A percentile compares a stretch with the other conserved stretches of the same genome.
Evolutionary conservation across 2,888 invertebrate species (phyloP).

Genomic region (Andrena minutula): DNA sequence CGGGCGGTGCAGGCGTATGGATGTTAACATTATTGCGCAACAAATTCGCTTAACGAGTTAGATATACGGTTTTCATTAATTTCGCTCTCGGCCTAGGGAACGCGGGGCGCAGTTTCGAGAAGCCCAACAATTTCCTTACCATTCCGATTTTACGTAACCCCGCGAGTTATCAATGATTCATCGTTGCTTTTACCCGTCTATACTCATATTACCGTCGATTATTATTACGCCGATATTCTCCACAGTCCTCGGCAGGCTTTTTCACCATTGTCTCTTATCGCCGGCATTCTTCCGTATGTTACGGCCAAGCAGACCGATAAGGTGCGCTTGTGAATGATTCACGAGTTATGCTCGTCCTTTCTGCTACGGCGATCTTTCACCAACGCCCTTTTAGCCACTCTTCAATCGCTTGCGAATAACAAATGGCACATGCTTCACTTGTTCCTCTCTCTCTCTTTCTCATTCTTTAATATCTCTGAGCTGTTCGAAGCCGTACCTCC

Average conservation of each 20-base stretch:
- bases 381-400: conserved; percentile 12
- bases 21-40: conserved; percentile 26
- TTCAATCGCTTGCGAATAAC: not conserved
- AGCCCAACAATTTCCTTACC: conserved; percentile 19
- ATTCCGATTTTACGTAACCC: conserved; percentile 24
- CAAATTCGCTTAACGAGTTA: not conserved
- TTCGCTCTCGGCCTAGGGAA: not conserved
- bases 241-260: conserved; percentile 10
- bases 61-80: conserved; percentile 13
- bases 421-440: not conserved
- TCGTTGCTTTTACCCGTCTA: not conserved
- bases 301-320: conserved; percentile 55
- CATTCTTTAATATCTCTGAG: not conserved
- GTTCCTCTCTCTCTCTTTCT: too few species aligned
- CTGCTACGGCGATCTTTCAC: conserved; percentile 20
- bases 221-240: conserved; percentile 26
- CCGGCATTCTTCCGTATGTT: conserved; percentile 26
- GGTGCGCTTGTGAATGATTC: conserved; percentile 39
- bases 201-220: conserved; percentile 17
- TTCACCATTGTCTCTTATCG: conserved; percentile 40
- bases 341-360: conserved; percentile 19
- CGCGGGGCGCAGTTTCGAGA: conserved; percentile 5
- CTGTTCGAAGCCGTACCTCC: not conserved
- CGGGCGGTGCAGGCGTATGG: not conserved
- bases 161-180: conserved; percentile 26